phyloP scores from a whole-genome alignment of 2,113 vertebrate species.

The Neofelis nebulosa region DNA sequence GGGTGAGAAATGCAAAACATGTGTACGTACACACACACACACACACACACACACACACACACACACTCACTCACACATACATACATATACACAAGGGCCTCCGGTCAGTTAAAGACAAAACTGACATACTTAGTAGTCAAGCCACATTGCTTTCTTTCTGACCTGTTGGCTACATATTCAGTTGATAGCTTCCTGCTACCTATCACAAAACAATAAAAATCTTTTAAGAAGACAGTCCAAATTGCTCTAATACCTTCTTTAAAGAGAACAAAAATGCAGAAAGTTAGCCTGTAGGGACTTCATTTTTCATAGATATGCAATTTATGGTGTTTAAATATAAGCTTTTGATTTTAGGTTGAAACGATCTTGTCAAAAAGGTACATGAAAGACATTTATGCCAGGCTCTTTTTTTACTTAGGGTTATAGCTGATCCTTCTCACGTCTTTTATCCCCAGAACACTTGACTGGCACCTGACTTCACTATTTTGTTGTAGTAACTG shows the following conservation, averaged over 20 bases:
- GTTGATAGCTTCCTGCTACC: conserved; percentile 77
- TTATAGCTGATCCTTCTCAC: conserved; percentile 13
- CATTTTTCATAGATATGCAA: conserved; percentile 79
- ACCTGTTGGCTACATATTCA: conserved; percentile 79
- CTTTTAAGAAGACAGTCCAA: conserved; percentile 80
- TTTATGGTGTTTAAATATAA: conserved; percentile 80
- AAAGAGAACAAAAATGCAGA: conserved; percentile 76
- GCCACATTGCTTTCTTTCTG: conserved; percentile 75
- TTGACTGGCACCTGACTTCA: conserved; percentile 65
- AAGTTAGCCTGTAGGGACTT: conserved; percentile 81
- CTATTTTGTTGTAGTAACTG: conserved; percentile 22
- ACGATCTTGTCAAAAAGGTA: conserved; percentile 69
- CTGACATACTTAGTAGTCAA: conserved; percentile 63
- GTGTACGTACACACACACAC: neutral
- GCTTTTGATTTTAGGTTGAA: conserved; percentile 79
- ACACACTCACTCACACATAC: neutral
- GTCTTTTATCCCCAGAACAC: conserved; percentile 46
- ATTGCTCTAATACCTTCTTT: conserved; percentile 80
- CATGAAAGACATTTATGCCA: conserved; percentile 65
- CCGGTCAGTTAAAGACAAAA: conserved; percentile 72
- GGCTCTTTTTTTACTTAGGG: conserved; percentile 47
- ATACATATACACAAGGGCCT: neutral
- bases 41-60: neutral
- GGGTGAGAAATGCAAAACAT: conserved; percentile 38
- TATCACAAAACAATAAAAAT: conserved; percentile 81